Percentiles rank a stretch among this genome's conserved stretches.
Evolutionary conservation across 92 coral and sea anemone species (phyloP).

Genomic region (Hydrozoanthus gracilis): DNA sequence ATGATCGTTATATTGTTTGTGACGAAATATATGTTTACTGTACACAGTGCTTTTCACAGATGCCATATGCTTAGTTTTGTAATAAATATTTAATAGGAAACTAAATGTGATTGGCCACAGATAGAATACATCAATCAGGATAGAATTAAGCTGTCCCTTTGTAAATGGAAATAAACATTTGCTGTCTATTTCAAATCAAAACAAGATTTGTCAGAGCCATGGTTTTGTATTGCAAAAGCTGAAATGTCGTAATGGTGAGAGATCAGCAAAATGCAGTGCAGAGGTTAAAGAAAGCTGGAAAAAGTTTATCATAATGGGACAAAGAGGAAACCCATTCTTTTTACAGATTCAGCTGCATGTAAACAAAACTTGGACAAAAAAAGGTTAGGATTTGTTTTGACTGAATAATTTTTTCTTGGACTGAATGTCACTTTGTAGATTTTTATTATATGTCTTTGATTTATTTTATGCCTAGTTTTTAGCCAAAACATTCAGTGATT

Average conservation of each 20-base stretch:
- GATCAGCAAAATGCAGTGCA: neutral
- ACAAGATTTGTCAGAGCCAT: neutral
- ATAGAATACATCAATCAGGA: conserved; percentile 14
- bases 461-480: too few relatives aligned
- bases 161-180: conserved; percentile 7
- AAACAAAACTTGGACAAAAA: conserved; percentile 5
- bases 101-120: conserved; percentile 28
- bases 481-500: too few relatives aligned
- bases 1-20: neutral
- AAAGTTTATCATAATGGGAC: conserved; percentile 13
- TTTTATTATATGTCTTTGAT: too few relatives aligned
- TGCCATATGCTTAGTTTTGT: neutral
- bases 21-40: neutral
- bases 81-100: conserved; percentile 9
- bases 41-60: neutral
- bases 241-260: neutral
- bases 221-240: neutral
- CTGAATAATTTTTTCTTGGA: too few relatives aligned
- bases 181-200: conserved; percentile 19
- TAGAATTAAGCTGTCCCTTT: conserved; percentile 23
- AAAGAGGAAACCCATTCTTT: conserved; percentile 1
- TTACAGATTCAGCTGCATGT: conserved; percentile 29
- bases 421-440: too few relatives aligned
- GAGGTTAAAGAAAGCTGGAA: neutral
- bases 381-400: conserved; percentile 8